Base-by-base conservation (phyloP, 23 tunicate species). In the Halocynthia roretzi region DNA sequence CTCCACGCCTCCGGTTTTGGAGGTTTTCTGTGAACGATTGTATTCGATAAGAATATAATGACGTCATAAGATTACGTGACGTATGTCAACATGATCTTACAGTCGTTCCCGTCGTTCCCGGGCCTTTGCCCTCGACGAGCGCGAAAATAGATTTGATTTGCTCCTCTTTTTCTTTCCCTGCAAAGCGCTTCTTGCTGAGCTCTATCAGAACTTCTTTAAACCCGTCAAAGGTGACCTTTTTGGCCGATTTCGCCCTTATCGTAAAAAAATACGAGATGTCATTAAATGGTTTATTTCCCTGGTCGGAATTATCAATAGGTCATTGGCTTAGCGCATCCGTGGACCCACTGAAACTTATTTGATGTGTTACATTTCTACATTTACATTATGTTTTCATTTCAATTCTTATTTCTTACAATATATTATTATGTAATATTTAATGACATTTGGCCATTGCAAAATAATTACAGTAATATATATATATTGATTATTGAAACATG, bases 1-100 rank as follows among this genome's bases (percentile, higher is more conserved):
- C 6, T 80, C 94, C 54, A 94, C 98, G 5, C 88, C 88, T 6
- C 90, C 90, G 15, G 87, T 87, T 55, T 87, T 87, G 9, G 94
- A 81, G 4, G 90, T 87, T 94, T 80, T 88, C 98, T 94, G 70
- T 15, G 67, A 31, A 31, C 44, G 44, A 31, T 31, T 31, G 44
- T 31, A 31, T 31, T 31, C 44, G 40, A 15, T 68, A 68, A 68
- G 21, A 68, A 50, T 68, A 12, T 68, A 31, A 31, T 31, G 44
- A 31, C 44, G 44, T 31, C 44, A 31, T 31, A 4, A 31, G 44
- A 31, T 31, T 31, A 31, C 44, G 44, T 31, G 44, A 31, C 64
- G 17, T 15, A 60, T 60, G 17, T 0, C 1, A 18, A 1, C 64
- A 18, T 60, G 17, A 60, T 19, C 82, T 78, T 56, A 78, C 84